Conservation (phyloP, 2,888 invertebrate species). For the Listrodromus nycthemerus region DNA sequence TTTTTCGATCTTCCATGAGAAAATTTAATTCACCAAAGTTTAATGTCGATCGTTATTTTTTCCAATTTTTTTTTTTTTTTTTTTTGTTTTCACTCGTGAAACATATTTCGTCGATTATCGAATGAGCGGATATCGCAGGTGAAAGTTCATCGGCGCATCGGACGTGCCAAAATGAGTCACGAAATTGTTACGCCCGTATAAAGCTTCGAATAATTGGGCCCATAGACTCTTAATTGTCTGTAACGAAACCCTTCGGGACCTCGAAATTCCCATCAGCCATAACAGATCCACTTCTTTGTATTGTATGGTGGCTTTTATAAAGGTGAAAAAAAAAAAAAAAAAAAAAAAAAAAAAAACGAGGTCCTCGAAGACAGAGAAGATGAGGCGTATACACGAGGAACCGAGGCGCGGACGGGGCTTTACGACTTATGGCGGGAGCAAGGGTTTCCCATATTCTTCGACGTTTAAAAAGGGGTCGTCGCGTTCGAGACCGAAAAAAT, state of each 20-base stretch:
- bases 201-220: conserved; percentile 79
- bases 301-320: conserved; percentile 75
- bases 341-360: conserved; percentile 5
- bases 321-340: conserved; percentile 60
- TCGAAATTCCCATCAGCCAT: conserved; percentile 52
- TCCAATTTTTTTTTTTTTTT: too few species aligned
- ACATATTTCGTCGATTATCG: too few species aligned
- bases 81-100: too few species aligned
- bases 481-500: conserved; percentile 57
- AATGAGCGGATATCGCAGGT: too few species aligned
- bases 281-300: conserved; percentile 73
- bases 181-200: background rate
- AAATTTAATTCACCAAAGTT: too few species aligned
- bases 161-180: background rate
- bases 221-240: conserved; percentile 81
- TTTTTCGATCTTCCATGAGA: too few species aligned
- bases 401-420: conserved; percentile 46
- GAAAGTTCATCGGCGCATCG: background rate
- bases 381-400: conserved; percentile 27
- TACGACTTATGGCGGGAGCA: conserved; percentile 63
- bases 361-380: conserved; percentile 25
- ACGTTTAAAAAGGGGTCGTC: conserved; percentile 74
- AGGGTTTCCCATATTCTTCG: conserved; percentile 61
- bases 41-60: too few species aligned
- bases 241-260: background rate